phyloP scores from a whole-genome alignment of 1,140 invertebrate species.

The Drosophila melanogaster region DNA sequence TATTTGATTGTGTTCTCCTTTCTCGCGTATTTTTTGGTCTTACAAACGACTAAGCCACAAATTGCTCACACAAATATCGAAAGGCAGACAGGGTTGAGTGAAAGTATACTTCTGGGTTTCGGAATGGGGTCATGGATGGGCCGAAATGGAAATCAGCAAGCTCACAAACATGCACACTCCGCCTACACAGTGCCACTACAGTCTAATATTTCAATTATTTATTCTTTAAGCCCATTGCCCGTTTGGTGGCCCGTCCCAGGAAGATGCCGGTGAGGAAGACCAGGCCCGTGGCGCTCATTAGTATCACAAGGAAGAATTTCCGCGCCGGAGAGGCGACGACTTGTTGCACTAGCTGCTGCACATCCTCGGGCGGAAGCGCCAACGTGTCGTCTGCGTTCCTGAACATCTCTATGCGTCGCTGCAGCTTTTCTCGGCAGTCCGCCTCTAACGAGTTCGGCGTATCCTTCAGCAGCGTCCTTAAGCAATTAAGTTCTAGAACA shows the following conservation, averaged over 20 bases:
- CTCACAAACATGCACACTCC: conserved; percentile 43
- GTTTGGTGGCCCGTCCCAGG: conserved; percentile 91
- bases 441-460: conserved; percentile 88
- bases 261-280: conserved; percentile 93
- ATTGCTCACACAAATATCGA: conserved; percentile 59
- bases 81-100: conserved; percentile 26
- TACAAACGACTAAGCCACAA: conserved; percentile 77
- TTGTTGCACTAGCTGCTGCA: conserved; percentile 89
- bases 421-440: conserved; percentile 92
- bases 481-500: conserved; percentile 92
- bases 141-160: conserved; percentile 51
- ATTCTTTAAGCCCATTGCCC: conserved; percentile 89
- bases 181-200: conserved; percentile 55
- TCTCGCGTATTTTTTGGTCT: conserved; percentile 64
- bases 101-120: conserved; percentile 17
- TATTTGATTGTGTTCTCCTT: conserved; percentile 21
- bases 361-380: conserved; percentile 87
- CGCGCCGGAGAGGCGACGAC: conserved; percentile 90
- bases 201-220: conserved; percentile 66
- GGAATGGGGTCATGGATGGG: conserved; percentile 35
- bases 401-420: conserved; percentile 94
- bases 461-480: conserved; percentile 90
- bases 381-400: conserved; percentile 91
- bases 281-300: conserved; percentile 89
- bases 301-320: conserved; percentile 91